Conservation (phyloP, 2,888 invertebrate genomes). For the Dynastes grantii region DNA sequence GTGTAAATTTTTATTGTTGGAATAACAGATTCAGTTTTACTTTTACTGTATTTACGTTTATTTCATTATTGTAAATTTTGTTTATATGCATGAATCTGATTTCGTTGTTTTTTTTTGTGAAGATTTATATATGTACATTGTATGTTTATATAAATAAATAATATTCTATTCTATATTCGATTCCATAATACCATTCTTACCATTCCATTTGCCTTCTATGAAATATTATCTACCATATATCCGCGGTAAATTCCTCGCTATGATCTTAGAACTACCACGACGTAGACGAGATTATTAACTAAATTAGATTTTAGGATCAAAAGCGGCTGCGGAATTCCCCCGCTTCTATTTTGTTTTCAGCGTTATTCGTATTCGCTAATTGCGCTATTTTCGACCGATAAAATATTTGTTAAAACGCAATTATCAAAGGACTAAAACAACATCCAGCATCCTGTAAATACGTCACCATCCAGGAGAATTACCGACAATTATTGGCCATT, state of each 20-base stretch:
- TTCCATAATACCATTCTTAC: background rate
- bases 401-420: conserved; percentile 14
- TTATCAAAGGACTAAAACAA: conserved; percentile 5
- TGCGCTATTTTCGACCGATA: conserved; percentile 24
- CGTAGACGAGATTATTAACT: conserved; percentile 11
- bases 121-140: no score
- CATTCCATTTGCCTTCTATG: conserved; percentile 4
- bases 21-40: no score
- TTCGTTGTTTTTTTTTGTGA: no score
- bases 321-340: conserved; percentile 9
- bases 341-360: background rate
- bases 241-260: background rate
- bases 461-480: no score
- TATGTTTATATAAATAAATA: no score
- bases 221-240: conserved; percentile 12
- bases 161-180: no score
- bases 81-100: no score
- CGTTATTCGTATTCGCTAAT: conserved; percentile 14
- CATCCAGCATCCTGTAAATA: conserved; percentile 3
- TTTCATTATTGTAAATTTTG: no score
- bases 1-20: no score
- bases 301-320: conserved; percentile 23
- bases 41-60: no score
- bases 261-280: background rate
- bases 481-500: no score